Evolutionary conservation across 2,113 vertebrate genomes (phyloP).

Genomic region (Poecilia latipinna): DNA sequence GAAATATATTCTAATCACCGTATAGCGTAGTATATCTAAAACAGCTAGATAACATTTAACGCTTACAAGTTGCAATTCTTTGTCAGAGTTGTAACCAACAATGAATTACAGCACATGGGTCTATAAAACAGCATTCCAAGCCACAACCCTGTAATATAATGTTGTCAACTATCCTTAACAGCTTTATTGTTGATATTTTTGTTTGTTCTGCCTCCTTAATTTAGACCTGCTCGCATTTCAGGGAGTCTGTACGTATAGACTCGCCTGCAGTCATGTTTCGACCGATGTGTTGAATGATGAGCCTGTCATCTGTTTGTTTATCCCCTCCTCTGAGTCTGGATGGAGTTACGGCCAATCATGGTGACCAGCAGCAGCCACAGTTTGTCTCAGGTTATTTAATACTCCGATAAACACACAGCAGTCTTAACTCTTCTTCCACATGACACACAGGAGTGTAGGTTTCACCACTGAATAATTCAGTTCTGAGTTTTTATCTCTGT

Average conservation of each 20-base stretch:
- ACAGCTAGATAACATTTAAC: no score
- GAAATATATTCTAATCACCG: no score
- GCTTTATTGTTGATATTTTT: background rate
- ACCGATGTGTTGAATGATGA: background rate
- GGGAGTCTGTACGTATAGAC: background rate
- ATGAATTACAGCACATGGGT: background rate
- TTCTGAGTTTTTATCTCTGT: slow-evolving; percentile 5
- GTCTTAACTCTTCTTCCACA: slow-evolving; percentile 40
- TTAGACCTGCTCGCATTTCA: background rate
- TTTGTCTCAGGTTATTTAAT: slow-evolving; percentile 60
- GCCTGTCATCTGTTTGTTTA: background rate
- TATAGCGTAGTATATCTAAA: no score
- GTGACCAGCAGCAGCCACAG: slow-evolving; percentile 36
- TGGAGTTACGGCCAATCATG: background rate
- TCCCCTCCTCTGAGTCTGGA: slow-evolving; percentile 6
- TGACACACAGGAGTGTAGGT: slow-evolving; percentile 33
- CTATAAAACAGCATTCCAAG: background rate
- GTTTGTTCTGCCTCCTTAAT: background rate
- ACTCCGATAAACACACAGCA: slow-evolving; percentile 37
- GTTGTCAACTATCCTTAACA: background rate
- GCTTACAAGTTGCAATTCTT: no score
- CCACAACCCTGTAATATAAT: background rate
- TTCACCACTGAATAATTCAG: slow-evolving; percentile 63
- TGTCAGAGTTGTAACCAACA: background rate
- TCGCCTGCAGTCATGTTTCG: no score